A percentile compares a stretch with the other conserved stretches of the same genome.
Conservation (phyloP, 2,113 vertebrate species). For the Heterotis niloticus region DNA sequence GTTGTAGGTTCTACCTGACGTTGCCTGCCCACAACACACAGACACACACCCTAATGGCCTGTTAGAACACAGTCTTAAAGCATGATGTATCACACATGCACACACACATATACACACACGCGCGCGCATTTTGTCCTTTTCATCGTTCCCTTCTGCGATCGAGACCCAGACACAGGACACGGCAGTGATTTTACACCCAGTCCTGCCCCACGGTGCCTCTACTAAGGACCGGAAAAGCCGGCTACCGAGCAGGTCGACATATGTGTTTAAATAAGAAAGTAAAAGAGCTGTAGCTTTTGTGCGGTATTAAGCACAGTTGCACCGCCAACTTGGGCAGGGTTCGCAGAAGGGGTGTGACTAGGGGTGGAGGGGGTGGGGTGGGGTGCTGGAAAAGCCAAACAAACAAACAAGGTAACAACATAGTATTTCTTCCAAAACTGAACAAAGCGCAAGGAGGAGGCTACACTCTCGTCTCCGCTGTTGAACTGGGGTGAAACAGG, state of each 20-base stretch:
- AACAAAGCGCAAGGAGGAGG: too few relatives aligned
- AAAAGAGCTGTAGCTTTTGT: neutral
- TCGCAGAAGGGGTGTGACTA: conserved; percentile 39
- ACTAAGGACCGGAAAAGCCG: neutral
- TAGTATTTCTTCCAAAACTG: too few relatives aligned
- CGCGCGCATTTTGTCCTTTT: conserved; percentile 12
- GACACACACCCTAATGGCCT: neutral
- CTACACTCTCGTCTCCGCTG: too few relatives aligned
- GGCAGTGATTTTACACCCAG: neutral
- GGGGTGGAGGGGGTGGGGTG: conserved; percentile 52
- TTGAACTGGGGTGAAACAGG: neutral
- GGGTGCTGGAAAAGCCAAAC: conserved; percentile 10
- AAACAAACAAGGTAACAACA: conserved; percentile 16
- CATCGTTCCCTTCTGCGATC: conserved; percentile 9
- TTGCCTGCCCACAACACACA: conserved; percentile 1
- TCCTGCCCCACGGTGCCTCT: neutral
- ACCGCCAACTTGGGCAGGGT: conserved; percentile 12
- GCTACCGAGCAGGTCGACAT: neutral
- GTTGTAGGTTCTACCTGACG: conserved; percentile 19
- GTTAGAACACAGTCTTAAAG: too few relatives aligned
- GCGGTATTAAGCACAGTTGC: conserved; percentile 42
- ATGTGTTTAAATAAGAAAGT: neutral
- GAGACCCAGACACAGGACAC: neutral
- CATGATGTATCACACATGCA: too few relatives aligned
- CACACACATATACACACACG: neutral